Percentiles rank a stretch among this genome's conserved stretches.
These are phyloP conservation scores for Cnemophilus loriae DNA, from an alignment of 2,113 vertebrate species.

Conservation along the genomic window DNA sequence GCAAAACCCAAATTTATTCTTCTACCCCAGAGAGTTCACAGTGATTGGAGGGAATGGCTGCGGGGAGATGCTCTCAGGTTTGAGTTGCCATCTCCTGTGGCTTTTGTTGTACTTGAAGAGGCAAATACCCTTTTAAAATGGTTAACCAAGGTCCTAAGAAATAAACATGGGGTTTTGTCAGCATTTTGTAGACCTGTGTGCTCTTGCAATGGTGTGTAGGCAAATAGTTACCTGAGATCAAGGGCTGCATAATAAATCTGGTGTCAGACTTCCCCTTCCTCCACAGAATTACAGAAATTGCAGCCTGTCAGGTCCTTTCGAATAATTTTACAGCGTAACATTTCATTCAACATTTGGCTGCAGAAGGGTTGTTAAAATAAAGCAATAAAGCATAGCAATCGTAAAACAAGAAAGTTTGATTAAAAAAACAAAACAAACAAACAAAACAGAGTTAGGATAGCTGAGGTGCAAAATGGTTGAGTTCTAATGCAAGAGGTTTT, in stretches of 20 bases:
- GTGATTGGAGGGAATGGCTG: background rate
- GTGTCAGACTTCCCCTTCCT: background rate
- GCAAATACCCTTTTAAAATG: background rate
- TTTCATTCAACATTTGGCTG: slow-evolving; percentile 11
- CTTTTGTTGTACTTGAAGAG: background rate
- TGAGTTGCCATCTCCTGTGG: background rate
- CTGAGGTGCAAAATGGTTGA: background rate
- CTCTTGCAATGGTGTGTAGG: background rate
- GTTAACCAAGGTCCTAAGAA: background rate
- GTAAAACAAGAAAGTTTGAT: background rate
- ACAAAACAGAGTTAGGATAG: background rate
- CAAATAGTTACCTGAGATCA: background rate
- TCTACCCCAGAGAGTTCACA: background rate
- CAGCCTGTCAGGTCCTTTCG: background rate
- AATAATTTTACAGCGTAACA: background rate
- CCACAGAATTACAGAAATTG: background rate
- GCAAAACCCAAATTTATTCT: background rate
- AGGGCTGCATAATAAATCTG: background rate
- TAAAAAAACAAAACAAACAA: background rate
- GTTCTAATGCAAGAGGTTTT: background rate
- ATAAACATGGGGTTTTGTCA: background rate
- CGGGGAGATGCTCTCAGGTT: background rate
- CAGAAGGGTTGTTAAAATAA: background rate
- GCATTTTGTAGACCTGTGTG: background rate
- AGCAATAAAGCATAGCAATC: slow-evolving; percentile 37